phyloP scores from a whole-genome alignment of 64 coral and sea anemone species.

The Cladopsammia gracilis region DNA sequence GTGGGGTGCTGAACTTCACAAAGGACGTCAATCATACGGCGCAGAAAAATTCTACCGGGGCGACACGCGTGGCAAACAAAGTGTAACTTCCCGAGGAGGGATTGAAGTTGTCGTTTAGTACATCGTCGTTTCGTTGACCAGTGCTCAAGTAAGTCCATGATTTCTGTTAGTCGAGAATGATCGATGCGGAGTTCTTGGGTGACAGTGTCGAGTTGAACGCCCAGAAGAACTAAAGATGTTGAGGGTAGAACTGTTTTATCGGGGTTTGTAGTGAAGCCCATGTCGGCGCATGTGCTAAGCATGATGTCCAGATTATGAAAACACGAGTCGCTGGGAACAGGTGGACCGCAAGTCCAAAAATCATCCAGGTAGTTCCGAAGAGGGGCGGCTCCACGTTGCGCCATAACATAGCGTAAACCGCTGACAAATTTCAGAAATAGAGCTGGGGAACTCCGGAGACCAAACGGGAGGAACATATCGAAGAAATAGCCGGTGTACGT shows the following conservation, averaged over 20 bases:
- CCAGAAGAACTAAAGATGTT: background rate
- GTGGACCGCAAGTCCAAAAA: conserved; percentile 32
- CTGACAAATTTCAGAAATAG: conserved; percentile 9
- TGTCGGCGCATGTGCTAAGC: background rate
- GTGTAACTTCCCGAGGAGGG: conserved; percentile 14
- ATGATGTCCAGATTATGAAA: background rate
- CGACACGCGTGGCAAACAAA: conserved; percentile 2
- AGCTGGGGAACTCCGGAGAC: conserved; percentile 10
- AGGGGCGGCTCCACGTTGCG: background rate
- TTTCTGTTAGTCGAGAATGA: conserved; percentile 10
- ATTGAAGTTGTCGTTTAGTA: conserved; percentile 34
- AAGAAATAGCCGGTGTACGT: conserved; percentile 16
- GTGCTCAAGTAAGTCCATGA: conserved; percentile 1
- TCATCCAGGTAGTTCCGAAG: conserved; percentile 40
- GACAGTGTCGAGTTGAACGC: conserved; percentile 20
- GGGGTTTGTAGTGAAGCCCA: background rate
- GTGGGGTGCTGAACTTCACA: background rate
- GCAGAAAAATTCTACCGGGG: background rate
- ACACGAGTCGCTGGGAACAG: background rate
- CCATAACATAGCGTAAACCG: background rate
- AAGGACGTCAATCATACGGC: background rate
- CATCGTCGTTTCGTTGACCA: conserved; percentile 16
- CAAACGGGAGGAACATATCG: conserved; percentile 16
- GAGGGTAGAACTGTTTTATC: background rate
- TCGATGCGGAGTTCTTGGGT: conserved; percentile 24